Conservation (phyloP, 2,113 vertebrate species). For the Corythaeola cristata region DNA sequence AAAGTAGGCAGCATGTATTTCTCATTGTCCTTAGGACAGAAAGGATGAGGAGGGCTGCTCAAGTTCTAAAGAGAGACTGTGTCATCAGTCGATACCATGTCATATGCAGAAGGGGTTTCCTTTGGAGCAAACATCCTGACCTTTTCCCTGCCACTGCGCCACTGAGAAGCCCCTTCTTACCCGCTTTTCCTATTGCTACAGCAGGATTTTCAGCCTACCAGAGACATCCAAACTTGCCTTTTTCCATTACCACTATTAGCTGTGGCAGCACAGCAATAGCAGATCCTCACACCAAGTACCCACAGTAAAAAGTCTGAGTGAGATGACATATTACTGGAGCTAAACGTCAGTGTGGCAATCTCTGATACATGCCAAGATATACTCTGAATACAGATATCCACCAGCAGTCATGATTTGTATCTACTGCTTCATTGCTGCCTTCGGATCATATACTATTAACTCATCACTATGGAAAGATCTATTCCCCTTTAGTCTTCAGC, state of each 20-base stretch:
- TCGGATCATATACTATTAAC: neutral
- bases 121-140: neutral
- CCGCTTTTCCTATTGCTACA: neutral
- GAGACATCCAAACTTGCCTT: neutral
- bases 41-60: neutral
- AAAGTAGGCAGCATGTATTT: neutral
- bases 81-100: rapidly evolving
- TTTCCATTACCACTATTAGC: neutral
- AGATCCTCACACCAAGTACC: neutral
- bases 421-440: neutral
- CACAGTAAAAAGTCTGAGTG: neutral
- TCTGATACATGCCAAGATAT: neutral
- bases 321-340: neutral
- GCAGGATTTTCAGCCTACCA: neutral
- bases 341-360: neutral
- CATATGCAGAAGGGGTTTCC: neutral
- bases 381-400: neutral
- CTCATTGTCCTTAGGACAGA: neutral
- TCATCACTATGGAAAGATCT: neutral
- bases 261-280: neutral
- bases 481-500: neutral
- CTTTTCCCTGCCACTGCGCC: neutral
- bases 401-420: neutral
- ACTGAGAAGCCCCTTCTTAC: neutral
- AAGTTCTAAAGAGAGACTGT: neutral